Evolutionary conservation across 2,113 vertebrate species (phyloP), one percentile per base, ranked within the genome.

Genomic region (Ciconia maguari): DNA sequence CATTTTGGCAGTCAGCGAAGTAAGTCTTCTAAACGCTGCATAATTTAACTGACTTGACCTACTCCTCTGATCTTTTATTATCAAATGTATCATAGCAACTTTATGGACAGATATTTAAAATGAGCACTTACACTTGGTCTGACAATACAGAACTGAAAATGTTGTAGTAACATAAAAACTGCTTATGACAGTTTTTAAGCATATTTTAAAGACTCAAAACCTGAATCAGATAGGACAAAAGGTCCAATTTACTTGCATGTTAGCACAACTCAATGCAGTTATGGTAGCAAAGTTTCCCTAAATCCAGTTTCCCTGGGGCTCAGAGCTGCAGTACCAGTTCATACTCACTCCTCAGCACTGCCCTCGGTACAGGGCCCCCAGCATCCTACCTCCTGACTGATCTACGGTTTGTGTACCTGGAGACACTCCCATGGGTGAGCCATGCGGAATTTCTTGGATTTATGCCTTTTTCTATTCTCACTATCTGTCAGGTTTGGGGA

Each of bases 21-120:
- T 27, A 7, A 42, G 22, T 75, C 77, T 83, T 94, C 79, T 93
- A 86, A 95, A 93, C 42, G 30, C 34, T 89, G 62, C 42, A 77
- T 92, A 94, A 95, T 89, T 91, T 93, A 93, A 89, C 74, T 64
- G 65, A 81, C 46, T 93, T 66, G 85, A 93, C 32, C 89, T 84
- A 70, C 17, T 88, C 87, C 30, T 88, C 87, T 81, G 72, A 90
- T 90, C 60, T 84, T 91, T 75, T 94, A 80, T 72, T 57, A 95
- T 84, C 83, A 75, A 84, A 81, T 7, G 18, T 36, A 91, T 68
- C 30, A 58, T 3, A 87, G 76, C 68, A 91, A 51, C 65, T 87
- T 89, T 52, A 87, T 22, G 24, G 38, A 5, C n/a, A 79, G 24
- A 64, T 81, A 78, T 32, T 84, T 87, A 75, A 86, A 91, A 75